phyloP scores from a whole-genome alignment of 2,113 vertebrate genomes.

The Pseudorectes ferrugineus region DNA sequence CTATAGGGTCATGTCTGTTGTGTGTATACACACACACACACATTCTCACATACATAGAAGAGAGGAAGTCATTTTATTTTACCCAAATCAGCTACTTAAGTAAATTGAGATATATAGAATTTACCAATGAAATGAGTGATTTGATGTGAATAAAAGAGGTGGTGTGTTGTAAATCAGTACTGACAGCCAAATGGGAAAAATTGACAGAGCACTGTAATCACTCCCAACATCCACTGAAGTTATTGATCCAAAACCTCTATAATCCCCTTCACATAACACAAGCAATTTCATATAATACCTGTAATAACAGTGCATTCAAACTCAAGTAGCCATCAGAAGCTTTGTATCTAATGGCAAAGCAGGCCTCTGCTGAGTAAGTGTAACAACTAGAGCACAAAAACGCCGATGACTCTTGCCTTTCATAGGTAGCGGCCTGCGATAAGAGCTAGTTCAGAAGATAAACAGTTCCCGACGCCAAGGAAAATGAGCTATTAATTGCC shows the following conservation, averaged over 20 bases:
- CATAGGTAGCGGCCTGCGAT: slow-evolving; percentile 69
- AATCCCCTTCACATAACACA: slow-evolving; percentile 95
- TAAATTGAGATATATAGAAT: slow-evolving; percentile 87
- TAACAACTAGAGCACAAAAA: slow-evolving; percentile 69
- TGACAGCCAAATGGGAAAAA: slow-evolving; percentile 87
- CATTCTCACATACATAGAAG: background rate
- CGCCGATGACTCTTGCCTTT: slow-evolving; percentile 64
- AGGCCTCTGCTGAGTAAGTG: slow-evolving; percentile 75
- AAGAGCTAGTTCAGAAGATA: slow-evolving; percentile 76
- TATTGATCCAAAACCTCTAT: slow-evolving; percentile 96
- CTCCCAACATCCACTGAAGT: slow-evolving; percentile 91
- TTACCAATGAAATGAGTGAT: slow-evolving; percentile 85
- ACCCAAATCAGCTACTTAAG: slow-evolving; percentile 86
- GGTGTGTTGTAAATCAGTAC: slow-evolving; percentile 81
- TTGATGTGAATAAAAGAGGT: slow-evolving; percentile 84
- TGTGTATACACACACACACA: background rate
- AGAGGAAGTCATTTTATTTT: slow-evolving; percentile 81
- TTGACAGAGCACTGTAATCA: slow-evolving; percentile 94
- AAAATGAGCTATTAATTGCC: slow-evolving; percentile 83
- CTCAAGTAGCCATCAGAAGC: slow-evolving; percentile 90
- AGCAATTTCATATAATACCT: slow-evolving; percentile 98
- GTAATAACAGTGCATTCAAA: slow-evolving; percentile 93
- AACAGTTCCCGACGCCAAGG: slow-evolving; percentile 70
- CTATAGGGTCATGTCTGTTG: slow-evolving; percentile 67
- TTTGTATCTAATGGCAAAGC: slow-evolving; percentile 84